Base-by-base conservation (phyloP, 2,113 vertebrate species). In the Micronycteris hirsuta region DNA sequence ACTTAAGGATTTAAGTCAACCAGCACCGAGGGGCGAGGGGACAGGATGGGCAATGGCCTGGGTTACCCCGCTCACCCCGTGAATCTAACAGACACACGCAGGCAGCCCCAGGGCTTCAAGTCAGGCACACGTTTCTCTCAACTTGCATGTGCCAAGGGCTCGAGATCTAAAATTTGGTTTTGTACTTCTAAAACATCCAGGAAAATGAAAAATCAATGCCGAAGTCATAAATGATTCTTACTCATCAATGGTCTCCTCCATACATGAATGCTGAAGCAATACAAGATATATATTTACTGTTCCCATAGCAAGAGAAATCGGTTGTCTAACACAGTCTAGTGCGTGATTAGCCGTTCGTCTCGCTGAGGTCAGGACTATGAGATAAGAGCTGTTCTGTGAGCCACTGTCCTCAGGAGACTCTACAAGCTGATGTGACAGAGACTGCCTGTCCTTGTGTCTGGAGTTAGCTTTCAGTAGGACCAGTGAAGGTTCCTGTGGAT, bases 231-330 rank as follows among this genome's bases (percentile, higher is more conserved):
- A 54, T 86, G 45, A 41, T 65, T 76, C 74, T 77, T 31, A n/a
- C 31, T 70, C 33, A 33, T 58, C 41, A 81, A 8, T 47, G 56
- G 2, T 61, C 6, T 80, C 67, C 52, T 16, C 58, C 16, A 8
- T 84, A 71, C 54, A 84, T 33, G 97, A 96, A 74, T 68, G 68
- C 6, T 71, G 9, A 16, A 52, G 17, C 31, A 87, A 97, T 89
- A 38, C 22, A 84, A 56, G 4, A 1, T 74, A 65, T 71, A 89
- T 71, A 61, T 67, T 73, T 83, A 76, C 89, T 80, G 61, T 67
- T 73, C 77, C 67, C 36, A 61, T 49, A 80, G 11, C n/a, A 81
- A 92, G 16, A 67, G 26, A 78, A 92, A 77, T 10, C 4, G 0
- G 58, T 76, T 74, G 43, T 71, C 31, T 71, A 85, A 24, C 15